Conservation (phyloP, 2,113 vertebrate species). For the Toxostoma redivivum region DNA sequence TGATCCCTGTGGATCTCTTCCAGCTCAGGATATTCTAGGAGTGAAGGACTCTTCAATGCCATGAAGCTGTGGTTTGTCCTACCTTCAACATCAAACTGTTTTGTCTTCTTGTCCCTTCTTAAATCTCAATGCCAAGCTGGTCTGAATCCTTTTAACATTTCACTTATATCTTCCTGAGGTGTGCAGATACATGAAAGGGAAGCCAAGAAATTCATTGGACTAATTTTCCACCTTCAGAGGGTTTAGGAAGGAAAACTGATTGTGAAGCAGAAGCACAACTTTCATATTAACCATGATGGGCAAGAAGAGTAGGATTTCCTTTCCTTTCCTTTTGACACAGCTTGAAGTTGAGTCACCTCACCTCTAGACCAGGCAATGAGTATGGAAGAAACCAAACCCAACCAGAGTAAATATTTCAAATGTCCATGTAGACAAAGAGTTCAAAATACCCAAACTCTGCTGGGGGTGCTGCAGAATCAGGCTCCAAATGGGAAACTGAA, state of each 20-base stretch:
- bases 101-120: background rate
- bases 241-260: background rate
- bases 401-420: background rate
- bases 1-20: background rate
- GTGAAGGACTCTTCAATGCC: background rate
- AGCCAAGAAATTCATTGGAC: background rate
- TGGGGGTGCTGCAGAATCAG: background rate
- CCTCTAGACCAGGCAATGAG: background rate
- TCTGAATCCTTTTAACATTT: background rate
- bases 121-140: background rate
- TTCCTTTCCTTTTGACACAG: background rate
- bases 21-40: background rate
- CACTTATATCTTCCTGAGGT: background rate
- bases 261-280: background rate
- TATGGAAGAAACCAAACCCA: background rate
- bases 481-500: background rate
- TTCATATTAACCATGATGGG: background rate
- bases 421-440: background rate
- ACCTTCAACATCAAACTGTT: background rate
- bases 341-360: background rate
- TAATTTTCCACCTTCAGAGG: background rate
- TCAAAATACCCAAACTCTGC: background rate
- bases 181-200: background rate
- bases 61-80: background rate
- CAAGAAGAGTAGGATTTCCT: background rate